These are phyloP conservation scores for Ctenomys sociabilis DNA, from an alignment of 2,113 vertebrate species.

Conservation along the genomic window DNA sequence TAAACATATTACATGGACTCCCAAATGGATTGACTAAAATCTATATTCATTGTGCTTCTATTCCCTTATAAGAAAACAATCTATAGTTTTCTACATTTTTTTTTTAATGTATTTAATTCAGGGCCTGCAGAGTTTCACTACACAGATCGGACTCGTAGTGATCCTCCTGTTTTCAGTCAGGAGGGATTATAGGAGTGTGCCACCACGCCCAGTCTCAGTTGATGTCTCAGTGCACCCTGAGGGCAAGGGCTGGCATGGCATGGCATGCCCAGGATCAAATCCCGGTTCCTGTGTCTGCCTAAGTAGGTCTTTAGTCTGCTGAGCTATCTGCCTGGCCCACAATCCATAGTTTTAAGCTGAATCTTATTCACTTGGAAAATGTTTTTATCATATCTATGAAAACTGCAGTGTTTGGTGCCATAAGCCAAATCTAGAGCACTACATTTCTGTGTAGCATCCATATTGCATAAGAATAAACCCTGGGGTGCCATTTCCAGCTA, in stretches of 20 bases:
- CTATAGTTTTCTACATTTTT: background rate
- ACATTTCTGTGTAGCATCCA: background rate
- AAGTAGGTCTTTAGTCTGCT: too few species aligned
- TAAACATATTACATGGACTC: background rate
- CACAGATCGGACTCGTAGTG: too few species aligned
- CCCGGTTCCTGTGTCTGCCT: too few species aligned
- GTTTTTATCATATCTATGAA: background rate
- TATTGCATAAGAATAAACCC: constrained; percentile 60
- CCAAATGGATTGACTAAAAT: background rate
- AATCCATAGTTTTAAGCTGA: background rate
- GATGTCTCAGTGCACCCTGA: too few species aligned
- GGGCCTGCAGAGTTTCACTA: too few species aligned
- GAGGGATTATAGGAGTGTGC: too few species aligned
- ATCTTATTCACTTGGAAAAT: background rate
- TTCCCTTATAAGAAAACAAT: background rate
- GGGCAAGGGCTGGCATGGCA: too few species aligned
- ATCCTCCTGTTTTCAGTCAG: too few species aligned
- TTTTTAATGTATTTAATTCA: too few species aligned
- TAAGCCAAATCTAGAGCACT: background rate
- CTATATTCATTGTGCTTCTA: background rate
- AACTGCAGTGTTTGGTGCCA: background rate
- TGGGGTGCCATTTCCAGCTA: background rate
- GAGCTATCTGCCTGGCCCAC: too few species aligned
- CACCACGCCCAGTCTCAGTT: too few species aligned
- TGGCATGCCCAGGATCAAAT: too few species aligned